Conservation (phyloP, 2,888 invertebrate species). For the Synanthedon myopaeformis region DNA sequence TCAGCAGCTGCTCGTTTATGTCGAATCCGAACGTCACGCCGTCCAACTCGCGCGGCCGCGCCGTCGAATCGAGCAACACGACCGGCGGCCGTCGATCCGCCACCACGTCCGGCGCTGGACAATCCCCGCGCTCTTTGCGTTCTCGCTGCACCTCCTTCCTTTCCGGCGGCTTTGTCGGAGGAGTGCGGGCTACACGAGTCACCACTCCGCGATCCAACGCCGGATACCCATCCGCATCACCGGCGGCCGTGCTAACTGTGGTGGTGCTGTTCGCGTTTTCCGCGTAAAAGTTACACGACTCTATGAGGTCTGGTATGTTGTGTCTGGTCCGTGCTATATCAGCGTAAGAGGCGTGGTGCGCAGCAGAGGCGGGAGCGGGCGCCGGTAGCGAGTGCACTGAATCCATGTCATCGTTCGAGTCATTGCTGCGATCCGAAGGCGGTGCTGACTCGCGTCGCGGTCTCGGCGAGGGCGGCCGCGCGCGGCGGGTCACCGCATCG, state of each 20-base stretch:
- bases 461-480: constrained; percentile 22
- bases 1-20: constrained; percentile 78
- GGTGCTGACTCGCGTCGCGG: constrained; percentile 79
- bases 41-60: constrained; percentile 65
- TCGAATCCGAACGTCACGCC: constrained; percentile 86
- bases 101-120: constrained; percentile 52
- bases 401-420: constrained; percentile 84
- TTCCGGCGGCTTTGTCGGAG: constrained; percentile 15
- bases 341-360: constrained; percentile 63
- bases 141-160: constrained; percentile 6
- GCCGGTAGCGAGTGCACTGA: constrained; percentile 80
- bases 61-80: constrained; percentile 76
- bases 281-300: constrained; percentile 79
- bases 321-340: constrained; percentile 71
- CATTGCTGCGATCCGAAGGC: constrained; percentile 84
- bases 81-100: constrained; percentile 75
- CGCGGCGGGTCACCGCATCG: constrained; percentile 57
- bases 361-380: constrained; percentile 16
- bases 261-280: constrained; percentile 76
- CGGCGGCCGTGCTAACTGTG: constrained; percentile 9
- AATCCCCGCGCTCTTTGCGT: constrained; percentile 10
- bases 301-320: constrained; percentile 67
- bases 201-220: constrained; percentile 12
- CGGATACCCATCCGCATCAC: constrained; percentile 22
- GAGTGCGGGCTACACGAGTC: constrained; percentile 9